A percentile compares a stretch with the other conserved stretches of the same genome.
Conservation (phyloP, 2,888 invertebrate genomes). For the Heliconius ethilla region DNA sequence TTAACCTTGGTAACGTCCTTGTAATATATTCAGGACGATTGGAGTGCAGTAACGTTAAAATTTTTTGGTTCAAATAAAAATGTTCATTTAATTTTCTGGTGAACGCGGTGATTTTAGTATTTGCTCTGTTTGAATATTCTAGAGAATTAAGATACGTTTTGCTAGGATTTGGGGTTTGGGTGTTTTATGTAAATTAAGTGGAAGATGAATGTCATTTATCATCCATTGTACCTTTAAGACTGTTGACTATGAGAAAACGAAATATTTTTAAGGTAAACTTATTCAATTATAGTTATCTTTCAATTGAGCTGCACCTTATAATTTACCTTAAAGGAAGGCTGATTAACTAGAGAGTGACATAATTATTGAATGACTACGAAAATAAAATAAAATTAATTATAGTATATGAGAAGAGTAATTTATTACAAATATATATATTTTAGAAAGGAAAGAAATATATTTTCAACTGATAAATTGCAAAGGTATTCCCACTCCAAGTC, state of each 20-base stretch:
- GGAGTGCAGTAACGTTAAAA: conserved; percentile 40
- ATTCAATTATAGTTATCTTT: too few relatives aligned
- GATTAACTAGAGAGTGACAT: too few relatives aligned
- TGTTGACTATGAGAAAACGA: not conserved
- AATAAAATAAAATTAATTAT: too few relatives aligned
- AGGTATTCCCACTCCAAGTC: too few relatives aligned
- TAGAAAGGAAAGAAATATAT: too few relatives aligned
- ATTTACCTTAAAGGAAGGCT: too few relatives aligned
- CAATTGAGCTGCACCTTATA: too few relatives aligned
- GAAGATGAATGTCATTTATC: not conserved
- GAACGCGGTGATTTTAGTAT: conserved; percentile 5
- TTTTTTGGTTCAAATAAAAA: conserved; percentile 28
- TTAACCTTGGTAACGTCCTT: conserved; percentile 53
- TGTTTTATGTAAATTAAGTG: not conserved
- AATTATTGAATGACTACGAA: too few relatives aligned
- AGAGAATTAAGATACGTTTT: not conserved
- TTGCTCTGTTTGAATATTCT: not conserved
- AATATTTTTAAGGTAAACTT: too few relatives aligned
- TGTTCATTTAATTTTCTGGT: conserved; percentile 19
- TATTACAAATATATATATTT: too few relatives aligned
- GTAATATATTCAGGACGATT: conserved; percentile 54
- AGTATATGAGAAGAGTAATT: too few relatives aligned
- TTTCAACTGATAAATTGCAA: too few relatives aligned
- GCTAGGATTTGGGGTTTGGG: not conserved
- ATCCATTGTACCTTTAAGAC: not conserved